phyloP scores from a whole-genome alignment of 1,140 invertebrate genomes.

The Agrypnia vestita region DNA sequence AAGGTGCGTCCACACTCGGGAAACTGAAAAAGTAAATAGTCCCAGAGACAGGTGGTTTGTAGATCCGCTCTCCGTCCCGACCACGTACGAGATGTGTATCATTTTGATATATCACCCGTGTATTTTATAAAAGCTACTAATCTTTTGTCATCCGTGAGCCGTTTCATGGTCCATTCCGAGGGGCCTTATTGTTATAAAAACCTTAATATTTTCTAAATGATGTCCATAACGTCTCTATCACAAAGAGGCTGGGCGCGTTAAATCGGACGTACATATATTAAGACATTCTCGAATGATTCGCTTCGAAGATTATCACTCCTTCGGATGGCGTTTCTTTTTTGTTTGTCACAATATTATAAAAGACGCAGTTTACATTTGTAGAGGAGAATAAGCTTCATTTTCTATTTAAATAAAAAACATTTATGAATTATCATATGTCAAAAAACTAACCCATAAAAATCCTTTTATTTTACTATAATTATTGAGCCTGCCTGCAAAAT shows the following conservation, averaged over 20 bases:
- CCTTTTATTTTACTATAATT: too few species aligned
- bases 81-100: constrained; percentile 39
- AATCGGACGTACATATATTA: too few species aligned
- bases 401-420: too few species aligned
- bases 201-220: constrained; percentile 18
- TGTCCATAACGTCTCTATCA: constrained; percentile 37
- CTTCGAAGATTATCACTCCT: too few species aligned
- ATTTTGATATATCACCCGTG: constrained; percentile 41
- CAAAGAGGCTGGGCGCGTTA: neutral
- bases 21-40: neutral
- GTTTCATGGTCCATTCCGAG: neutral
- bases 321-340: too few species aligned
- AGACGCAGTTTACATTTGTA: too few species aligned
- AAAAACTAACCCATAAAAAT: too few species aligned
- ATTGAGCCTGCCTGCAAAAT: too few species aligned
- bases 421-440: too few species aligned
- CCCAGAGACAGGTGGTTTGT: constrained; percentile 37
- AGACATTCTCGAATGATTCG: too few species aligned
- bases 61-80: neutral
- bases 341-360: too few species aligned
- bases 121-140: constrained; percentile 52
- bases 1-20: constrained; percentile 2
- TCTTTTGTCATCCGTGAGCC: constrained; percentile 41
- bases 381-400: too few species aligned
- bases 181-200: neutral